Conservation (phyloP, 2,797 vertebrate genomes). For the Ceryle rudis region DNA sequence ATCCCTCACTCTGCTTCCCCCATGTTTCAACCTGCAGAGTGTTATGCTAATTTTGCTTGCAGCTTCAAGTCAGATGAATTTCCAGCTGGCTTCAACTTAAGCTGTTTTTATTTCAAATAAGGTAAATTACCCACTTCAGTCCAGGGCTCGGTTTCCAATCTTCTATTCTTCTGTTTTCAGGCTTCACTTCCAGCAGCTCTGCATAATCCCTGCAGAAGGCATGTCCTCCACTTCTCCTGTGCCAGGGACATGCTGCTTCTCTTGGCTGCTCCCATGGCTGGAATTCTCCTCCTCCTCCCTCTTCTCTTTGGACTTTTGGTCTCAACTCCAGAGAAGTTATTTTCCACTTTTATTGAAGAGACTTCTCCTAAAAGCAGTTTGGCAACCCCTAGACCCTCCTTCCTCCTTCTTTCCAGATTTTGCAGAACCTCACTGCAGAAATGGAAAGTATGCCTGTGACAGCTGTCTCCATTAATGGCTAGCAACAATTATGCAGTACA, state of each 20-base stretch:
- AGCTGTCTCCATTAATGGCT: neutral
- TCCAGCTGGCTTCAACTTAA: conserved; percentile 62
- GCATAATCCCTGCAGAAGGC: conserved; percentile 43
- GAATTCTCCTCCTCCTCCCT: neutral
- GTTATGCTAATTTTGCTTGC: conserved; percentile 57
- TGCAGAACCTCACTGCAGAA: neutral
- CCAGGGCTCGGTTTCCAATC: conserved; percentile 38
- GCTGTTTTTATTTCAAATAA: conserved; percentile 70
- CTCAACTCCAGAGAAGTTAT: conserved; percentile 11
- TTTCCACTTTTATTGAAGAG: conserved; percentile 4
- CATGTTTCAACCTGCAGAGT: conserved; percentile 65
- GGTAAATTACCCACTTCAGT: conserved; percentile 60
- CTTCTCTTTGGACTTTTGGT: neutral
- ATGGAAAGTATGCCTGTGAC: neutral
- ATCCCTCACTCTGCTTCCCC: conserved; percentile 14
- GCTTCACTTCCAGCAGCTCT: conserved; percentile 49
- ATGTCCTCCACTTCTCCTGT: neutral
- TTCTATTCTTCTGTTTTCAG: conserved; percentile 35
- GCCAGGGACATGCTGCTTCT: neutral
- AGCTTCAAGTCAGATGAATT: conserved; percentile 71
- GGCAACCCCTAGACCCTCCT: neutral
- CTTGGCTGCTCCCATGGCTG: neutral
- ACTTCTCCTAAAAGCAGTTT: neutral
- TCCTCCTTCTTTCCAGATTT: neutral
- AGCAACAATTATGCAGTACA: neutral